Conservation (phyloP, 2,888 invertebrate species). For the Agriopis marginaria region DNA sequence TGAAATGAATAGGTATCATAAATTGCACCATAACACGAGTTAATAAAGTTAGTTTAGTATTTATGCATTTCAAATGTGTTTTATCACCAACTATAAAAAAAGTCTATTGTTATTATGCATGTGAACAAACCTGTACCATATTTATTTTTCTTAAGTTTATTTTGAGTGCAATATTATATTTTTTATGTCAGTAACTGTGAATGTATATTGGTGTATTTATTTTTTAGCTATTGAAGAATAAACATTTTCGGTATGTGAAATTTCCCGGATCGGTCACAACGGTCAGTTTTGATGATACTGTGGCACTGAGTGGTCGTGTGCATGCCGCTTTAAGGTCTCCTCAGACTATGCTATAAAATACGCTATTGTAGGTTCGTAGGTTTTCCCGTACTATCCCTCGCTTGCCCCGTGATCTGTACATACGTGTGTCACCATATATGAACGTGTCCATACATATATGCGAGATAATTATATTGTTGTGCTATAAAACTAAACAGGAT, state of each 20-base stretch:
- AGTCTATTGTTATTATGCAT: not conserved
- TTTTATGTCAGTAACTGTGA: constrained; percentile 61
- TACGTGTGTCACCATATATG: too few species aligned
- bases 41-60: not conserved
- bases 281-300: constrained; percentile 81
- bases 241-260: constrained; percentile 86
- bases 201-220: constrained; percentile 86
- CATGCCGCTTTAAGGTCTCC: constrained; percentile 68
- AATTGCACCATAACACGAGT: not conserved
- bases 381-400: too few species aligned
- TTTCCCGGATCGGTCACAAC: constrained; percentile 83
- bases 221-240: constrained; percentile 86
- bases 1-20: not conserved
- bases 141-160: constrained; percentile 13
- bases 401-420: too few species aligned
- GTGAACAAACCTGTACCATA: constrained; percentile 9
- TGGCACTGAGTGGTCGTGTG: constrained; percentile 76
- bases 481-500: too few species aligned
- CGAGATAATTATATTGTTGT: too few species aligned
- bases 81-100: not conserved
- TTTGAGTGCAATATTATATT: constrained; percentile 36
- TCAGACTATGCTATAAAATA: not conserved
- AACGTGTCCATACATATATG: too few species aligned
- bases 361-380: not conserved
- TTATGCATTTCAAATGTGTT: constrained; percentile 2